Percentiles rank a stretch among this genome's conserved stretches.
Evolutionary conservation across 2,888 invertebrate species (phyloP).

Genomic region (Rambutsinella grinnellia): DNA sequence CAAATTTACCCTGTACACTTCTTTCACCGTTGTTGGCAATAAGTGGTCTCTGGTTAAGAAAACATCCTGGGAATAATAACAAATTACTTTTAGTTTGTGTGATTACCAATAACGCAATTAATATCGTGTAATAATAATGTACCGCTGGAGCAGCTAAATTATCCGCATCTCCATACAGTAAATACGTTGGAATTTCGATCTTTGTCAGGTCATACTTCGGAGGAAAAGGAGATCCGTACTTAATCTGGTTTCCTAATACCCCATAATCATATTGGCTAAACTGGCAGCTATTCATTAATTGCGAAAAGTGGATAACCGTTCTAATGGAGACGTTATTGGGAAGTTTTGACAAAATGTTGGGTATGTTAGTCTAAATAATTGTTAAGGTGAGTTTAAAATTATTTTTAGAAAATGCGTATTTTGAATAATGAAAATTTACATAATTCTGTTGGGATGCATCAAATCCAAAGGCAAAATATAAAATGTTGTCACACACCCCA

Average conservation of each 20-base stretch:
- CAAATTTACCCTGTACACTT: neutral
- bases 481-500: slow-evolving; percentile 22
- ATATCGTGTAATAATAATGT: no score
- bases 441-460: slow-evolving; percentile 22
- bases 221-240: neutral
- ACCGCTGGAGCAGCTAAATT: slow-evolving; percentile 1
- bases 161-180: slow-evolving; percentile 19
- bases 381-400: neutral
- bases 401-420: no score
- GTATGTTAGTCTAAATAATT: slow-evolving; percentile 14
- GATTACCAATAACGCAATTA: no score
- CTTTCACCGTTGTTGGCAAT: neutral
- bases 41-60: neutral
- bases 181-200: slow-evolving; percentile 6
- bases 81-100: no score
- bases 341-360: slow-evolving; percentile 6
- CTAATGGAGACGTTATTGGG: slow-evolving; percentile 4
- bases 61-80: no score
- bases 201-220: slow-evolving; percentile 8
- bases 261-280: slow-evolving; percentile 22
- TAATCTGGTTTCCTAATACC: neutral
- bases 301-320: neutral
- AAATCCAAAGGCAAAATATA: neutral
- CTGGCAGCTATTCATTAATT: neutral
- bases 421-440: slow-evolving; percentile 8